phyloP scores from a whole-genome alignment of 2,888 invertebrate genomes.

The Andrena hattorfiana region DNA sequence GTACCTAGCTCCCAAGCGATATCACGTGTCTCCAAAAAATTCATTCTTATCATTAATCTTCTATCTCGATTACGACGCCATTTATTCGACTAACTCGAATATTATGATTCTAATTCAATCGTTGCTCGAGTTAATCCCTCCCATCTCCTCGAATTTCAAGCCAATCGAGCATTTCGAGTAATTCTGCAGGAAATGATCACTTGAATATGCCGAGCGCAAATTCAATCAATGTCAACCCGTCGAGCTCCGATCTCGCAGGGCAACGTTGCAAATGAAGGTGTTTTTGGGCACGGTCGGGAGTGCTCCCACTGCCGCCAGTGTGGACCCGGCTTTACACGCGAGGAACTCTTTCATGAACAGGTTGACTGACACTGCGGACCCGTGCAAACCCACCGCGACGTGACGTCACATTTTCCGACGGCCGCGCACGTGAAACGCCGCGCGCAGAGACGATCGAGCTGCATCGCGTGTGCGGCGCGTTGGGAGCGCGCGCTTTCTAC shows the following conservation, averaged over 20 bases:
- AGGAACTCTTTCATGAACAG: slow-evolving; percentile 71
- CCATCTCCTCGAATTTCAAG: too few species aligned
- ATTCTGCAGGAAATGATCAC: too few species aligned
- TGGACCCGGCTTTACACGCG: slow-evolving; percentile 48
- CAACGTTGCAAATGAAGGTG: background rate
- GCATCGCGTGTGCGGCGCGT: slow-evolving; percentile 27
- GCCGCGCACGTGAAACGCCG: slow-evolving; percentile 18
- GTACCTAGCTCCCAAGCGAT: too few species aligned
- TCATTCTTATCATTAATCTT: too few species aligned
- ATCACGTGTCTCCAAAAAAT: too few species aligned
- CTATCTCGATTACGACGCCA: too few species aligned
- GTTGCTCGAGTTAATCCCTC: too few species aligned
- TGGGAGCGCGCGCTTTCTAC: slow-evolving; percentile 24
- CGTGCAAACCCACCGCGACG: slow-evolving; percentile 16
- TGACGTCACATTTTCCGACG: slow-evolving; percentile 51
- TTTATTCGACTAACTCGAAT: too few species aligned
- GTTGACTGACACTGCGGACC: slow-evolving; percentile 58
- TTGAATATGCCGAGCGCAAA: too few species aligned
- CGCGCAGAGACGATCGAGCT: slow-evolving; percentile 14
- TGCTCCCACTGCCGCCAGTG: background rate
- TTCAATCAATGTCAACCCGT: too few species aligned
- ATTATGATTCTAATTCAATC: too few species aligned
- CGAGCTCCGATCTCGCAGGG: background rate
- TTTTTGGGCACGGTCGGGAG: background rate
- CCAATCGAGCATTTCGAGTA: too few species aligned